Conservation (phyloP, 1,140 invertebrate genomes). For the Brachionus paranguensis region DNA sequence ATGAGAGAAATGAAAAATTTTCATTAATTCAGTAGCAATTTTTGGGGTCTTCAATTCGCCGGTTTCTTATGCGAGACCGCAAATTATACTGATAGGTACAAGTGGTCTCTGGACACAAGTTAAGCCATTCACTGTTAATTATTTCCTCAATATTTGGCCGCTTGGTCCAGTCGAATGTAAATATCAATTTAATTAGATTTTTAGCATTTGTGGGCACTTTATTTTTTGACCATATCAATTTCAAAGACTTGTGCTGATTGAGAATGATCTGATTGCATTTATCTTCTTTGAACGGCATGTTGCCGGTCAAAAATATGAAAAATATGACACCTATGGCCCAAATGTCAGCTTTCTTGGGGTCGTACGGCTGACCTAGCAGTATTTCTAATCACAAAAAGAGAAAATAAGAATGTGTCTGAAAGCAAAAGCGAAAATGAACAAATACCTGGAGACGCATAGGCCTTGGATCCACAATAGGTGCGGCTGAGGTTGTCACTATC, state of each 20-base stretch:
- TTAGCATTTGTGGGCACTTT: background rate
- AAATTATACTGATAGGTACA: conserved; percentile 26
- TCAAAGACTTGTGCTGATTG: conserved; percentile 2
- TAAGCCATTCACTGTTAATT: background rate
- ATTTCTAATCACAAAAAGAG: conserved; percentile 2
- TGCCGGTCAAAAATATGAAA: conserved; percentile 42
- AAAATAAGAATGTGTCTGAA: background rate
- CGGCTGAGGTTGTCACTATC: conserved; percentile 52
- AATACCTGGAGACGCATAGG: conserved; percentile 64
- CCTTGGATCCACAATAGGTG: conserved; percentile 65
- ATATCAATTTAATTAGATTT: conserved; percentile 24
- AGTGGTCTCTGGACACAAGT: background rate
- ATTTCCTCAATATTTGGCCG: conserved; percentile 20
- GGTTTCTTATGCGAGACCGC: background rate
- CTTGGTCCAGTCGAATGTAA: conserved; percentile 27
- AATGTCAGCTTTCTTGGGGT: conserved; percentile 52
- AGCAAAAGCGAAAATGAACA: background rate
- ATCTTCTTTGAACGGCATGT: conserved; percentile 41
- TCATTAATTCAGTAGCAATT: background rate
- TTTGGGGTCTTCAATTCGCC: background rate
- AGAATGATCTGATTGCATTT: conserved; percentile 33
- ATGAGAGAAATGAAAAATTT: background rate
- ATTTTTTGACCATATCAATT: conserved; percentile 18
- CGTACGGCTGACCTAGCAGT: conserved; percentile 47
- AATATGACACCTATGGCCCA: conserved; percentile 55